Percentiles rank a stretch among this genome's conserved stretches.
These are phyloP conservation scores for Cosmorhoe ocellata DNA, from an alignment of 2,888 invertebrate genomes.

Conservation along the genomic window DNA sequence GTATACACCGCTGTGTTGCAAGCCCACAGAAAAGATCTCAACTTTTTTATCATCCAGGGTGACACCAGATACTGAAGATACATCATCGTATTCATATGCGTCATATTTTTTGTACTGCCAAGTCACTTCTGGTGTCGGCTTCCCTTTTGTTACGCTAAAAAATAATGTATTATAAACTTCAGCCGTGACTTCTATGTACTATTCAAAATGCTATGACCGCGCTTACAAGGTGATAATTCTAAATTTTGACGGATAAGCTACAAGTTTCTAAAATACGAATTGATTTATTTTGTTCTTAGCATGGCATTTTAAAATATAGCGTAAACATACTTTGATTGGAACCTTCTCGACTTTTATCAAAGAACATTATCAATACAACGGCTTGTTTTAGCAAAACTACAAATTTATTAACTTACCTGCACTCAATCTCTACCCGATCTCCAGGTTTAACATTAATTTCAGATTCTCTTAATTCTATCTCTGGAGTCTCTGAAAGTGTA, in stretches of 20 bases:
- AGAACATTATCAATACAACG: no score
- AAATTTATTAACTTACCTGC: conserved; percentile 49
- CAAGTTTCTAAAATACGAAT: no score
- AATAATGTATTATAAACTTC: no score
- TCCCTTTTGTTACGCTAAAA: conserved; percentile 55
- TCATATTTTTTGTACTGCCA: conserved; percentile 55
- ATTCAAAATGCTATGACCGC: no score
- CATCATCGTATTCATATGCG: conserved; percentile 36
- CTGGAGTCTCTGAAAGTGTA: conserved; percentile 51
- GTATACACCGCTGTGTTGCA: conserved; percentile 53
- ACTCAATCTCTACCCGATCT: conserved; percentile 49
- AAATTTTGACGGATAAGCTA: no score
- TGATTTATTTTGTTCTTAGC: no score
- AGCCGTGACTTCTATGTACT: no score
- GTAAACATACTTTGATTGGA: no score
- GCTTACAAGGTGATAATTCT: no score
- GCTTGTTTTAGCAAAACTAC: no score
- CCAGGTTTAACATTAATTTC: conserved; percentile 48
- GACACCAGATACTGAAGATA: conserved; percentile 46
- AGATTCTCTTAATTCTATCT: conserved; percentile 40
- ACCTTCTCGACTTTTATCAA: no score
- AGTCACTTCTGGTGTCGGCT: conserved; percentile 52
- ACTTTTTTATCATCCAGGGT: conserved; percentile 39
- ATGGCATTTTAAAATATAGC: no score
- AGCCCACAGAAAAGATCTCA: conserved; percentile 45